Evolutionary conservation across 2,888 invertebrate genomes (phyloP), one percentile per base, ranked within the genome.

Genomic region (Ichneumoninae sp.): DNA sequence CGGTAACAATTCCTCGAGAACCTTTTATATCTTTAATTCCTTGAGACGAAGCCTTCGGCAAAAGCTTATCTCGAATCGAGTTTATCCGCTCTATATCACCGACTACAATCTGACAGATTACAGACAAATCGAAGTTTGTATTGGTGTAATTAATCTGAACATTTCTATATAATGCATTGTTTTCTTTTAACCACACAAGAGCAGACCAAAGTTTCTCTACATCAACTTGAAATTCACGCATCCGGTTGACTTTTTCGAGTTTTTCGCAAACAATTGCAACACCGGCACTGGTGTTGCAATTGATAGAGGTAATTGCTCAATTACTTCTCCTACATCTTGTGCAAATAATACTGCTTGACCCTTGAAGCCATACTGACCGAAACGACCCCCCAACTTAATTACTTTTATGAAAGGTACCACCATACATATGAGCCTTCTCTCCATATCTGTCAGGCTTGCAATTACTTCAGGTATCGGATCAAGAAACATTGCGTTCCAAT

Each of bases 281-380:
- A 50, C 69, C 69, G 7, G 69, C 50, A 47, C 69, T 69, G 0
- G 69, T 69, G n/a, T n/a, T n/a, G n/a, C n/a, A 7, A 69, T 69
- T 5, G 69, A 69, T 30, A 69, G 3, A 7, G 50, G 69, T 16
- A 69, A 69, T 50, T 69, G 50, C 8, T 69, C 69, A 6, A 69
- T n/a, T 1, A 69, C 69, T 50, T 69, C 50, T 69, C 7, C 69
- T 5, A 26, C 50, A 7, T 69, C 69, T 30, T 69, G 69, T 7
- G 50, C 69, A 16, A 69, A 75, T 8, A 75, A 33, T 1, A 66
- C 50, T 6, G 66, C 65, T 75, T 75, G 75, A 16, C 75, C 75
- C 22, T 75, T 75, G 7, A 75, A 75, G 19, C 75, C 75, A 19
- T 75, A 75, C 4, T 75, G 75, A 36, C 75, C 75, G 19, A 75